Conservation (phyloP, 2,888 invertebrate species). For the Pseudolycoriella hygida region DNA sequence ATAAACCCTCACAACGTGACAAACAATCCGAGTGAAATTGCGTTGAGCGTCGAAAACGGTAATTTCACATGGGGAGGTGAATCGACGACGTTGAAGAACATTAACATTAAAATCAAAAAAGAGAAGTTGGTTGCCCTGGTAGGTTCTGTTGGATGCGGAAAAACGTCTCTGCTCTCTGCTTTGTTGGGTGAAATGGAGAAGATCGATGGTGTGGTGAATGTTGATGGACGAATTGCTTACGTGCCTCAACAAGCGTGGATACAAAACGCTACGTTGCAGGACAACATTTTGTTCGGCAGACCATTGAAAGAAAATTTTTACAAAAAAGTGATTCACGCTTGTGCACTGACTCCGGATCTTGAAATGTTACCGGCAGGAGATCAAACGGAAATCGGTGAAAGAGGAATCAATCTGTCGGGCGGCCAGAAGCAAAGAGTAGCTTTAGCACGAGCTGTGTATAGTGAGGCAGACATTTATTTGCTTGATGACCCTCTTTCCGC, state of each 20-base stretch:
- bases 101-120: constrained; percentile 19
- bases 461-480: constrained; percentile 74
- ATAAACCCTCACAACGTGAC: constrained; percentile 28
- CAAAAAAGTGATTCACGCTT: constrained; percentile 67
- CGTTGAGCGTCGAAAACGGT: constrained; percentile 26
- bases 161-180: constrained; percentile 30
- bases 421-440: constrained; percentile 80
- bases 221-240: constrained; percentile 31
- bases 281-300: constrained; percentile 86
- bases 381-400: constrained; percentile 95
- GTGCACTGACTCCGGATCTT: constrained; percentile 81
- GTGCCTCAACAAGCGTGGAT: constrained; percentile 38
- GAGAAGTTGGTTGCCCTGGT: constrained; percentile 28
- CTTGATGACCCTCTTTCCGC: constrained; percentile 93
- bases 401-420: constrained; percentile 40
- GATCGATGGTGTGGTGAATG: constrained; percentile 15
- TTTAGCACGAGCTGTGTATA: constrained; percentile 80
- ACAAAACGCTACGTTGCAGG: constrained; percentile 43
- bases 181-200: constrained; percentile 31
- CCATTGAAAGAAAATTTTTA: constrained; percentile 51
- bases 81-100: constrained; percentile 16
- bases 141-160: constrained; percentile 29
- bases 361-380: constrained; percentile 92
- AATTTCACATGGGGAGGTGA: constrained; percentile 31
- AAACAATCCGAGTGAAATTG: constrained; percentile 16